Base-by-base conservation (phyloP, 2,113 vertebrate species). In the Etia nguti region DNA sequence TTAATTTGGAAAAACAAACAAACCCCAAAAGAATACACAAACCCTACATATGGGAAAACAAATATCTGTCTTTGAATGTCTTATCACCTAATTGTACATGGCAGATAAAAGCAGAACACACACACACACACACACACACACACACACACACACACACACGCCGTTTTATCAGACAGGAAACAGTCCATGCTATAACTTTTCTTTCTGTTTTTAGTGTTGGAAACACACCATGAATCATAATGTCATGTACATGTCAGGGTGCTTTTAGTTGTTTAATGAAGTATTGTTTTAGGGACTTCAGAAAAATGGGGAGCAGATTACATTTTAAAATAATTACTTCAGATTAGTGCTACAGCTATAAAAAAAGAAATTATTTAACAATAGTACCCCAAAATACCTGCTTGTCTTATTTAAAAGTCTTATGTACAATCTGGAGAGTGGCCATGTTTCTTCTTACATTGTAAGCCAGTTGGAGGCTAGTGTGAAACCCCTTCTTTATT, bases 301-400 rank as follows among this genome's bases (percentile, higher is more conserved):
- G 68, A 26, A 46, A 46, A 13, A 75, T 29, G 29, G 6, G 22
- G 2, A 18, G 43, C 10, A 11, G 24, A 20, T 48, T 50, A 3
- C 43, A 20, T 18, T 77, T 77, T 31, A 5, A 50, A 8, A n/a
- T 29, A 50, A n/a, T 48, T 29, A 18, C 22, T 46, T 73, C 41
- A 26, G 22, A 48, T 46, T 75, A 75, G 22, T 75, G 43, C 22
- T 48, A 48, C 15, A 48, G 4, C 24, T 48, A 31, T 31, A 11
- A 50, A 29, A 0, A 0, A 12, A 22, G 6, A 56, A 7, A 56
- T 6, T 4, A 54, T 5, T n/a, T 13, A 7, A 13, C 6, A 57
- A 57, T 13, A 3, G 9, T 68, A 20, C 0, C 34, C 10, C 8
- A 31, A 31, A 77, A 8, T n/a, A 13, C 10, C 70, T 46, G 38